A percentile compares a stretch with the other conserved stretches of the same genome.
Evolutionary conservation across 2,113 vertebrate species (phyloP).

Genomic region (Callorhinus ursinus): DNA sequence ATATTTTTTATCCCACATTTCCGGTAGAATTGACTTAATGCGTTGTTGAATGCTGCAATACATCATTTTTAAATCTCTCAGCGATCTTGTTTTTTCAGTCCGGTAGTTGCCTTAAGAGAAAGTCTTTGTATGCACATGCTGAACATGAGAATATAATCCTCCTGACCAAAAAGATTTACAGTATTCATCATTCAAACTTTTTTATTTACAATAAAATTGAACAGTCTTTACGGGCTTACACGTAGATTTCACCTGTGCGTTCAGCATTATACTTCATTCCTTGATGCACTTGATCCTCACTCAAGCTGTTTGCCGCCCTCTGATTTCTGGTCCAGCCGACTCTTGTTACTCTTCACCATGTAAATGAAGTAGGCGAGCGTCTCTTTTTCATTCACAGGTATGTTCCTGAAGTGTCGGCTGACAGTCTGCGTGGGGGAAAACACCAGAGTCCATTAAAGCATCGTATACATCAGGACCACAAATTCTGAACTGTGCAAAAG

Average conservation of each 20-base stretch:
- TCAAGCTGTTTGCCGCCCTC: conserved; percentile 94
- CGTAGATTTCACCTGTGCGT: conserved; percentile 76
- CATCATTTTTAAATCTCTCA: conserved; percentile 69
- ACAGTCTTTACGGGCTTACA: conserved; percentile 81
- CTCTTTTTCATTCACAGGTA: conserved; percentile 98
- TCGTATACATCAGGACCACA: conserved; percentile 50
- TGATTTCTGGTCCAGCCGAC: conserved; percentile 96
- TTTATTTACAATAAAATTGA: conserved; percentile 83
- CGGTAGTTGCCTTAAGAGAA: conserved; percentile 68
- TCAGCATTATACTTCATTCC: conserved; percentile 45
- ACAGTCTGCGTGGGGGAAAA: conserved; percentile 90
- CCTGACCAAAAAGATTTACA: conserved; percentile 82
- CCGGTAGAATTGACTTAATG: conserved; percentile 67
- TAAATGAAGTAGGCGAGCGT: conserved; percentile 99
- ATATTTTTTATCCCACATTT: conserved; percentile 70
- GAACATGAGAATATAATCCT: conserved; percentile 80
- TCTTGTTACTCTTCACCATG: conserved; percentile 99
- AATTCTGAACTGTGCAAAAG: neutral
- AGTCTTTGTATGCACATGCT: conserved; percentile 83
- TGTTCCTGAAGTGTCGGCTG: conserved; percentile 99
- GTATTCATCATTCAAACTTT: conserved; percentile 81
- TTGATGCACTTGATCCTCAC: conserved; percentile 78
- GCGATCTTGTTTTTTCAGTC: conserved; percentile 75
- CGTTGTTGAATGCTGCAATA: conserved; percentile 18
- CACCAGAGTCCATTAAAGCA: conserved; percentile 64